These are phyloP conservation scores for Murina feae DNA, from an alignment of 2,113 vertebrate genomes.

Conservation along the genomic window DNA sequence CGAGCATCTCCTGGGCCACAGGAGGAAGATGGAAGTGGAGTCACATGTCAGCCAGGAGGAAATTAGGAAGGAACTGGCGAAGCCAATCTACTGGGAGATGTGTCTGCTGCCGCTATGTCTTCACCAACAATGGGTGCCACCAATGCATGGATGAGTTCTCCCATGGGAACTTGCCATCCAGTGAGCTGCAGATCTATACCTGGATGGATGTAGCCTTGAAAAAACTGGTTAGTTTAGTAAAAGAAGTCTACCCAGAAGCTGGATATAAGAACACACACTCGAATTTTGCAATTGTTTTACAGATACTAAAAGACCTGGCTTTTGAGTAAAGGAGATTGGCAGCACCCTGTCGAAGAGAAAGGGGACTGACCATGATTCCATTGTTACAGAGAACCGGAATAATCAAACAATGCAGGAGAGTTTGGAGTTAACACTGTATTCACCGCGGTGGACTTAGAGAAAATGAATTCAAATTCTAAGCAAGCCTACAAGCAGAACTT, in stretches of 20 bases:
- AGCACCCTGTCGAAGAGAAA: constrained; percentile 94
- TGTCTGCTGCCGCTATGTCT: constrained; percentile 95
- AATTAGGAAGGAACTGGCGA: constrained; percentile 96
- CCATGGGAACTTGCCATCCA: constrained; percentile 95
- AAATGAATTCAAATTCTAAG: too few species aligned
- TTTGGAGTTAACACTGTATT: too few species aligned
- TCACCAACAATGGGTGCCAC: constrained; percentile 95
- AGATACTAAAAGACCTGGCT: constrained; percentile 91
- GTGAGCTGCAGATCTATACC: constrained; percentile 97
- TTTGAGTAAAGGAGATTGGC: constrained; percentile 96
- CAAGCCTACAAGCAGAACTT: too few species aligned
- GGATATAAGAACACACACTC: constrained; percentile 97
- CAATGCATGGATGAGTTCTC: constrained; percentile 94
- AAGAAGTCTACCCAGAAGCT: constrained; percentile 96
- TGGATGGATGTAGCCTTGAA: constrained; percentile 99
- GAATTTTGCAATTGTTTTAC: constrained; percentile 94
- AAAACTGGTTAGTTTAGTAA: constrained; percentile 94
- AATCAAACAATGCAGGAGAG: too few species aligned
- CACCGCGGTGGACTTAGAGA: too few species aligned
- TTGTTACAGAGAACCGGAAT: too few species aligned
- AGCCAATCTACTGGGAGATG: constrained; percentile 92
- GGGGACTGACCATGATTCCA: constrained; percentile 87
- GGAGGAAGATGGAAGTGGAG: constrained; percentile 90
- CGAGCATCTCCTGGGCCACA: constrained; percentile 44
- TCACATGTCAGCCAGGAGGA: constrained; percentile 95